A percentile compares a stretch with the other conserved stretches of the same genome.
phyloP scores from a whole-genome alignment of 2,797 vertebrate genomes.

The Cuniculus paca region DNA sequence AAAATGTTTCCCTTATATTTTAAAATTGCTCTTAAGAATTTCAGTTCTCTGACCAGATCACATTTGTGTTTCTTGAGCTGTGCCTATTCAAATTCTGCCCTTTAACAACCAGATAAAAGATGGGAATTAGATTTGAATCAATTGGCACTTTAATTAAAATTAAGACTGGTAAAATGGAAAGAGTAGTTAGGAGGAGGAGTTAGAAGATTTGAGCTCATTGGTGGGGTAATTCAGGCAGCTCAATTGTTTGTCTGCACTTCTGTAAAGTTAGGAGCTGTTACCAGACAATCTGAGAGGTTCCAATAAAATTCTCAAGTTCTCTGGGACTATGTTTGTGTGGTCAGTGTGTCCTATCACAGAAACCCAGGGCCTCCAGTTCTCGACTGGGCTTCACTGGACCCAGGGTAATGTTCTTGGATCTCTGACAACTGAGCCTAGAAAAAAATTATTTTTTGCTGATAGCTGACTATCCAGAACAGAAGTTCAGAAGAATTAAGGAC shows the following conservation, averaged over 20 bases:
- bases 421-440: background rate
- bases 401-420: background rate
- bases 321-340: background rate
- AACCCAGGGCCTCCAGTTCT: background rate
- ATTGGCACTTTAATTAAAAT: conserved; percentile 52
- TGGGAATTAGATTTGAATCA: conserved; percentile 59
- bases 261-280: background rate
- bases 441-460: conserved; percentile 2
- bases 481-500: background rate
- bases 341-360: background rate
- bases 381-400: background rate
- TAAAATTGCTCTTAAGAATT: background rate
- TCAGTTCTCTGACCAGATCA: background rate
- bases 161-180: background rate
- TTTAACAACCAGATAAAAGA: conserved; percentile 11
- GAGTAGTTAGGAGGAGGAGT: background rate
- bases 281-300: background rate
- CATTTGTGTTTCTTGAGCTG: background rate
- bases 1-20: background rate
- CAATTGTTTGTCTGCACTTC: background rate
- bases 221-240: background rate
- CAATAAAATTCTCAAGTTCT: background rate
- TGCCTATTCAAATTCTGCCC: background rate
- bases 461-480: background rate
- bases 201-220: background rate